A percentile compares a stretch with the other conserved stretches of the same genome.
phyloP scores from a whole-genome alignment of 1,140 invertebrate genomes.

The Sipha flava region DNA sequence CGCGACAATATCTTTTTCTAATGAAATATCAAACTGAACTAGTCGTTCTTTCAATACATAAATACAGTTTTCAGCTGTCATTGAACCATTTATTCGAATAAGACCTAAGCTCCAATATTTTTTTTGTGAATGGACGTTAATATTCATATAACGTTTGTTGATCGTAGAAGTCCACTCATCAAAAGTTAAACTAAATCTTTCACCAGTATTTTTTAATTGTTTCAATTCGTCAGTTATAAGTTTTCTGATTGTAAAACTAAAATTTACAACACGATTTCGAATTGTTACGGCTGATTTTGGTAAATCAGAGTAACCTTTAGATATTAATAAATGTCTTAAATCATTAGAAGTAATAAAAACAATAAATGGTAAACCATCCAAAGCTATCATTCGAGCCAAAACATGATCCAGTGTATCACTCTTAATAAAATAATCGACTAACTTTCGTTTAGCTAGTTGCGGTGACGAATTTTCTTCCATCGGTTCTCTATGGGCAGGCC shows the following conservation, averaged over 20 bases:
- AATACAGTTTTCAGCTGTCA: too few relatives aligned
- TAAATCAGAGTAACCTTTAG: neutral
- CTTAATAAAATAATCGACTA: too few relatives aligned
- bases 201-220: neutral
- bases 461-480: neutral
- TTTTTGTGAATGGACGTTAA: too few relatives aligned
- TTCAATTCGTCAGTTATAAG: neutral
- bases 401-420: too few relatives aligned
- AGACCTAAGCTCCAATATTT: too few relatives aligned
- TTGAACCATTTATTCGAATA: too few relatives aligned
- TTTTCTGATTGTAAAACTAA: neutral
- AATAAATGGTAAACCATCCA: neutral
- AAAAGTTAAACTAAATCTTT: constrained; percentile 6
- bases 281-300: neutral
- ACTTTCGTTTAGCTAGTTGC: neutral
- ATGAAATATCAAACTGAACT: too few relatives aligned
- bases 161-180: too few relatives aligned
- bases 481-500: neutral
- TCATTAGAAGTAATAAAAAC: neutral
- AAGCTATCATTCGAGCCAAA: neutral
- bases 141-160: too few relatives aligned
- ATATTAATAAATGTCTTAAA: neutral
- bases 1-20: too few relatives aligned
- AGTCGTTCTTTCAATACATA: too few relatives aligned
- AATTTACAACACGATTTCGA: neutral